Percentiles rank a stretch among this genome's conserved stretches.
Evolutionary conservation across 2,113 vertebrate species (phyloP).

Genomic region (Loxodonta africana): DNA sequence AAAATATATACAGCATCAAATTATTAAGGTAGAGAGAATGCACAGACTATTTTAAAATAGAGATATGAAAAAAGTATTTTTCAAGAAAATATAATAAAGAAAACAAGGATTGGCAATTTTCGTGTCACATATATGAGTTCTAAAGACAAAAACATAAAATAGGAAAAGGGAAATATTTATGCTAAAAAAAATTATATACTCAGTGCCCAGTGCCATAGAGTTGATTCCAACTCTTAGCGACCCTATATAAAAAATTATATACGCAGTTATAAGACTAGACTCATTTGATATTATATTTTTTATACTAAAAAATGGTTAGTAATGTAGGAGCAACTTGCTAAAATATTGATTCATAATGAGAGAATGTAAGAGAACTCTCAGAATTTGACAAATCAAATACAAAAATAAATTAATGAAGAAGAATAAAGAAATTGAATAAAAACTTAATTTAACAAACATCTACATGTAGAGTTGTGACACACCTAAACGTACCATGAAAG

Average conservation of each 20-base stretch:
- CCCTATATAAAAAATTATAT: neutral
- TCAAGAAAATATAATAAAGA: neutral
- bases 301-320: neutral
- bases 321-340: neutral
- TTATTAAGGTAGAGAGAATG: neutral
- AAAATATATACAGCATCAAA: neutral
- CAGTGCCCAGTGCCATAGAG: no score
- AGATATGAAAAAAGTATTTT: neutral
- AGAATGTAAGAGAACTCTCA: neutral
- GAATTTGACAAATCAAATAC: neutral
- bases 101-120: neutral
- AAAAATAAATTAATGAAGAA: constrained; percentile 36
- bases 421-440: neutral
- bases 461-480: neutral
- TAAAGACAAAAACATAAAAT: neutral
- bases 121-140: neutral
- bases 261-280: neutral
- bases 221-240: no score
- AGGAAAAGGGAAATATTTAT: neutral
- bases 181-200: neutral
- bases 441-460: neutral
- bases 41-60: neutral
- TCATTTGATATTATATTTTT: neutral
- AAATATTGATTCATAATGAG: neutral
- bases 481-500: neutral